These are phyloP conservation scores for Chlorocebus sabaeus DNA, from an alignment of 2,113 vertebrate genomes.

Conservation along the genomic window DNA sequence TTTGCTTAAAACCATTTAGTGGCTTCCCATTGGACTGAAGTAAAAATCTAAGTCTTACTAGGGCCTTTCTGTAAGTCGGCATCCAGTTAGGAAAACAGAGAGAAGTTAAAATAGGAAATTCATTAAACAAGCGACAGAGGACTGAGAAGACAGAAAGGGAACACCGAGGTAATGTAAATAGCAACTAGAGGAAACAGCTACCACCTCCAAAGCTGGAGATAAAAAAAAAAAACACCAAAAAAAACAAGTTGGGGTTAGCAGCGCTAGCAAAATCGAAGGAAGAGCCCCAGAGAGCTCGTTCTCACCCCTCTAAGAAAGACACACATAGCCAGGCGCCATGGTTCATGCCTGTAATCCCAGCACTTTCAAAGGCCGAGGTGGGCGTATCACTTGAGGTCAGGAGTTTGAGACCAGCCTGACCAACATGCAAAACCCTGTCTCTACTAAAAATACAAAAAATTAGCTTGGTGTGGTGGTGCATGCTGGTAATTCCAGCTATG, in stretches of 20 bases:
- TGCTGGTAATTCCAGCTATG: too few relatives aligned
- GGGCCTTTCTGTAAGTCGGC: background rate
- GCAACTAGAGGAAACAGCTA: background rate
- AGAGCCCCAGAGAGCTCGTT: background rate
- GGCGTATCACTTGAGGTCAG: too few relatives aligned
- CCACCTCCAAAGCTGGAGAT: background rate
- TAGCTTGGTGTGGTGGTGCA: too few relatives aligned
- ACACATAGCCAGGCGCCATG: too few relatives aligned
- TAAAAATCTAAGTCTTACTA: background rate
- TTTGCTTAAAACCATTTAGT: background rate
- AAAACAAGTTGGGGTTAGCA: background rate
- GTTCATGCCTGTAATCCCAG: too few relatives aligned
- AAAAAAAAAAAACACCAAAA: background rate
- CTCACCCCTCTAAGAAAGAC: background rate
- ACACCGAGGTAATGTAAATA: background rate
- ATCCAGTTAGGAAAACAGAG: background rate
- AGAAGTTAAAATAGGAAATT: background rate
- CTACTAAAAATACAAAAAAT: too few relatives aligned
- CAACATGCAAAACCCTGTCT: too few relatives aligned
- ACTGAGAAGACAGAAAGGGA: background rate
- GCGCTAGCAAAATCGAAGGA: background rate
- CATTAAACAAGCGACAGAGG: background rate
- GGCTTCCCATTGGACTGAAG: background rate
- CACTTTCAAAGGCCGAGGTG: too few relatives aligned
- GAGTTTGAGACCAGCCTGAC: too few relatives aligned